Conservation (phyloP, 2,888 invertebrate genomes). For the Ferrisia virgata region DNA sequence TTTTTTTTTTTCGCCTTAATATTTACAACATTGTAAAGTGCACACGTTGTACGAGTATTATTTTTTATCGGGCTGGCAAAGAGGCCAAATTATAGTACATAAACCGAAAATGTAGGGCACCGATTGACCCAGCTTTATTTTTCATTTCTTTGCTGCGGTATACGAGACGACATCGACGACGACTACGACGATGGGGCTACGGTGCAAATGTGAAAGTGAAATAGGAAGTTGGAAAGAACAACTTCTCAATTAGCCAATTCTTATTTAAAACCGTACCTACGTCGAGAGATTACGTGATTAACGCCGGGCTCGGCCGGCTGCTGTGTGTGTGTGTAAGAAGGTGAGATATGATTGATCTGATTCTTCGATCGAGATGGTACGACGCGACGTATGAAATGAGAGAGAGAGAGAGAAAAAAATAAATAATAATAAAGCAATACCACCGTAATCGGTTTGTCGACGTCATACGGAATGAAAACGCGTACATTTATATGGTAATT, state of each 20-base stretch:
- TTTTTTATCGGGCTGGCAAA: background rate
- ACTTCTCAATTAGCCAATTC: constrained; percentile 17
- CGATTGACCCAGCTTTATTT: background rate
- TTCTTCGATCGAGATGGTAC: background rate
- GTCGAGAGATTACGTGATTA: background rate
- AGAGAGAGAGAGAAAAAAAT: background rate
- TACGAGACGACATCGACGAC: background rate
- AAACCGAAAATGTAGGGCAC: background rate
- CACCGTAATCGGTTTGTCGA: constrained; percentile 14
- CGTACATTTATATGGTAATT: background rate
- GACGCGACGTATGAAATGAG: background rate
- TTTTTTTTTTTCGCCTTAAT: too few species aligned
- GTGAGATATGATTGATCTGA: constrained; percentile 14
- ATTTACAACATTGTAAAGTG: background rate
- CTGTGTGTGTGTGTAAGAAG: too few species aligned
- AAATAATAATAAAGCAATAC: too few species aligned
- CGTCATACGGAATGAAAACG: background rate
- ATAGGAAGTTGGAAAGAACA: constrained; percentile 2
- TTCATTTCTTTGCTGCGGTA: background rate
- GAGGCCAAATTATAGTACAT: background rate
- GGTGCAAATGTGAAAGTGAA: background rate
- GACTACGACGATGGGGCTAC: too few species aligned
- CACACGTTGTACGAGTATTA: background rate
- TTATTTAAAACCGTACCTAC: too few species aligned
- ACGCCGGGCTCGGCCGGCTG: background rate